Conservation (phyloP, 2,113 vertebrate genomes). For the Nestor notabilis region DNA sequence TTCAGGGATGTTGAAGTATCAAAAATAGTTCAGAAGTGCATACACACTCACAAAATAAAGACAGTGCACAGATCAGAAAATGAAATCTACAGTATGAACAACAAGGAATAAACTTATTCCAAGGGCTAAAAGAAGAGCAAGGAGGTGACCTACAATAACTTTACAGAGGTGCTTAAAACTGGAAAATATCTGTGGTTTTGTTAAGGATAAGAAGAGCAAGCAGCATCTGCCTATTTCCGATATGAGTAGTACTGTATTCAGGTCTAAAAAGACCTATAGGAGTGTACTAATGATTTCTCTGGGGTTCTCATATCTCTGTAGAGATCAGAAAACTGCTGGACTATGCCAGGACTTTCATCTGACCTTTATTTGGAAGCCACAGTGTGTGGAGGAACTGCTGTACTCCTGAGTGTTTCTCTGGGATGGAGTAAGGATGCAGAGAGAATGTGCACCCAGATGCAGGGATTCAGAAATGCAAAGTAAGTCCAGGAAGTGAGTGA, state of each 20-base stretch:
- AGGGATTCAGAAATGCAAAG: background rate
- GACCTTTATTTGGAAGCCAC: background rate
- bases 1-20: background rate
- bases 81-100: background rate
- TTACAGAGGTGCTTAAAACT: background rate
- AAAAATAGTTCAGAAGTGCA: background rate
- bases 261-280: background rate
- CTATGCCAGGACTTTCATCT: background rate
- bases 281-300: background rate
- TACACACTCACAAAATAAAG: background rate
- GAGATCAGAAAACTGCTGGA: background rate
- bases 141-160: background rate
- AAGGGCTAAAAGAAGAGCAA: background rate
- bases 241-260: background rate
- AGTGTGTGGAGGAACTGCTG: background rate
- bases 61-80: background rate
- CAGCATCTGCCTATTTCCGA: background rate
- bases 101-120: background rate
- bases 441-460: background rate
- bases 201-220: background rate
- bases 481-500: background rate
- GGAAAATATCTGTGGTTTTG: background rate
- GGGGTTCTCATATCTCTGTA: background rate
- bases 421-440: background rate
- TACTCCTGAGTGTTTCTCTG: background rate